A percentile compares a stretch with the other conserved stretches of the same genome.
phyloP scores from a whole-genome alignment of 2,888 invertebrate genomes.

The Dichetophora obliterata region DNA sequence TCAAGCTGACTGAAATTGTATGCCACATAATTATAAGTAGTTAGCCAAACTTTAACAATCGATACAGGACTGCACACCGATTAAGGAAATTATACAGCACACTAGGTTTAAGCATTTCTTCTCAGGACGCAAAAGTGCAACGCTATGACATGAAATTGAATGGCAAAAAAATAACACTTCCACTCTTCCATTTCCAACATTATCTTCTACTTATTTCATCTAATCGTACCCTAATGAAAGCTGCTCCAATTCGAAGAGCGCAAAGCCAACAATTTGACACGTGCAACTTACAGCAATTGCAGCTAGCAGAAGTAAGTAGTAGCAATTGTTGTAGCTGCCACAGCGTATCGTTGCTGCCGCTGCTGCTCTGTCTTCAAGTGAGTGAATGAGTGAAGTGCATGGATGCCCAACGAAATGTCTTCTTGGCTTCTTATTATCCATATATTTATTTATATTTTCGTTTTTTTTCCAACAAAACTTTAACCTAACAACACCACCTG shows the following conservation, averaged over 20 bases:
- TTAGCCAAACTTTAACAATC: no score
- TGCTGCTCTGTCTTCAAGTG: neutral
- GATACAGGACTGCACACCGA: no score
- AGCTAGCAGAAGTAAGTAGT: neutral
- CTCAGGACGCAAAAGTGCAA: no score
- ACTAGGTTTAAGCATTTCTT: no score
- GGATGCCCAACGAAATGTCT: neutral
- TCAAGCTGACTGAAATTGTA: no score
- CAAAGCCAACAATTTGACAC: constrained; percentile 17
- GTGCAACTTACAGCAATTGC: constrained; percentile 12
- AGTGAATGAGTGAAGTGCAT: neutral
- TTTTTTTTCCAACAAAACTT: constrained; percentile 29
- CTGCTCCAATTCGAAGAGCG: neutral
- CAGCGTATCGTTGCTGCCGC: neutral
- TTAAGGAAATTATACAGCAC: no score
- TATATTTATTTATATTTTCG: neutral
- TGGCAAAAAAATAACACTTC: no score
- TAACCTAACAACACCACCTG: constrained; percentile 50
- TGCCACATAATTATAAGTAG: no score
- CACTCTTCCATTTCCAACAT: no score
- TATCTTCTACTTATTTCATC: neutral
- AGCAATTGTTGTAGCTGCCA: constrained; percentile 4
- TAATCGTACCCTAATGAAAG: constrained; percentile 13
- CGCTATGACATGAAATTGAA: no score
- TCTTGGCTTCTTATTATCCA: neutral